phyloP scores from a whole-genome alignment of 1,140 invertebrate species.

The Solenopsis invicta region DNA sequence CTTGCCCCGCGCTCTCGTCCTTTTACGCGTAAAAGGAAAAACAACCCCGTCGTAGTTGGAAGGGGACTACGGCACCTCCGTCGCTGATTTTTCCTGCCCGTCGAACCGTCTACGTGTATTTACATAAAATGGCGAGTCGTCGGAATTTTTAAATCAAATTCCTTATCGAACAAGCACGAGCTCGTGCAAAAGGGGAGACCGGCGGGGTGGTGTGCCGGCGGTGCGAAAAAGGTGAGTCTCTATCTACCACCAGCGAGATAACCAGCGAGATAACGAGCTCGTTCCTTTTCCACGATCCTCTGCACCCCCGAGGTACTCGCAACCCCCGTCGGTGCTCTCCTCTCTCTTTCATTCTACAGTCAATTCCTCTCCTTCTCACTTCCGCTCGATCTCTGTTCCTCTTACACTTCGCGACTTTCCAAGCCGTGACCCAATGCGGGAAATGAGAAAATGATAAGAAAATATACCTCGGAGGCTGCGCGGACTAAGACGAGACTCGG shows the following conservation, averaged over 20 bases:
- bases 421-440: slow-evolving; percentile 65
- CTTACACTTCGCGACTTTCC: slow-evolving; percentile 55
- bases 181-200: slow-evolving; percentile 51
- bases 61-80: slow-evolving; percentile 65
- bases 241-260: slow-evolving; percentile 79
- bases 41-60: slow-evolving; percentile 44
- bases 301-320: slow-evolving; percentile 60
- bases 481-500: slow-evolving; percentile 32
- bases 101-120: slow-evolving; percentile 82
- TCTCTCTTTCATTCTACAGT: slow-evolving; percentile 25
- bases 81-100: slow-evolving; percentile 81
- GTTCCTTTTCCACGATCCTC: slow-evolving; percentile 67
- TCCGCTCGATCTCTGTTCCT: slow-evolving; percentile 7
- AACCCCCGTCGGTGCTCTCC: slow-evolving; percentile 50
- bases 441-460: slow-evolving; percentile 78
- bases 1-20: slow-evolving; percentile 18
- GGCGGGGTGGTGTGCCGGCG: slow-evolving; percentile 52
- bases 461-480: slow-evolving; percentile 59
- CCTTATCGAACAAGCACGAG: slow-evolving; percentile 81
- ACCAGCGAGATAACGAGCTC: slow-evolving; percentile 81
- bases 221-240: slow-evolving; percentile 81
- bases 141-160: slow-evolving; percentile 85
- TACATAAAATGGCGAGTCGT: slow-evolving; percentile 84
- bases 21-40: slow-evolving; percentile 48
- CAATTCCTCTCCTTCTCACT: slow-evolving; percentile 31